phyloP scores from a whole-genome alignment of 1,140 invertebrate genomes.

The Bombyx mandarina region DNA sequence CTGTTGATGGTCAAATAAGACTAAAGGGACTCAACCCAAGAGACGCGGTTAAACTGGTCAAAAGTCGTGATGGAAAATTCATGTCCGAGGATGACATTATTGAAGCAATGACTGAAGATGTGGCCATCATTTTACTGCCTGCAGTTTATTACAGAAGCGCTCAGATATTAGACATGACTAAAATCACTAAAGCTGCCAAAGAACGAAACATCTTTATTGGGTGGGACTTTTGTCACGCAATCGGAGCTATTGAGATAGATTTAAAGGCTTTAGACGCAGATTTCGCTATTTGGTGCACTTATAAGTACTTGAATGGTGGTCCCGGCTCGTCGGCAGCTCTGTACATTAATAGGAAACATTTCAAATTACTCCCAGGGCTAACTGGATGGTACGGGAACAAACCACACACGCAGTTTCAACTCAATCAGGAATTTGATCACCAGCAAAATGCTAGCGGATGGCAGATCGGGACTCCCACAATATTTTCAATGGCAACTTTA shows the following conservation, averaged over 20 bases:
- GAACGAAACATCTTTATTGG: constrained; percentile 39
- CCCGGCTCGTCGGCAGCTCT: constrained; percentile 40
- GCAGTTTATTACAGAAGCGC: constrained; percentile 49
- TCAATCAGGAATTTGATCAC: constrained; percentile 50
- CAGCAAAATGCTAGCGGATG: constrained; percentile 40
- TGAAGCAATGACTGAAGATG: constrained; percentile 47
- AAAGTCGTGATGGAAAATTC: constrained; percentile 25
- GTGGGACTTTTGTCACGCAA: constrained; percentile 52
- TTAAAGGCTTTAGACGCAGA: constrained; percentile 41
- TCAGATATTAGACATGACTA: constrained; percentile 46
- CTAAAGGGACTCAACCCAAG: constrained; percentile 38
- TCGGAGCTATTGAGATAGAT: constrained; percentile 40
- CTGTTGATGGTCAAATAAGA: constrained; percentile 47
- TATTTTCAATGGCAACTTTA: constrained; percentile 42
- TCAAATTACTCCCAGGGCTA: constrained; percentile 33
- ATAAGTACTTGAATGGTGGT: constrained; percentile 56
- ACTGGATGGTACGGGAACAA: constrained; percentile 56
- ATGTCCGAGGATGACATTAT: constrained; percentile 45
- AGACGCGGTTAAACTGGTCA: constrained; percentile 45
- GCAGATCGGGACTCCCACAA: constrained; percentile 45
- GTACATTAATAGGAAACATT: constrained; percentile 53
- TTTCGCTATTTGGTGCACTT: constrained; percentile 58
- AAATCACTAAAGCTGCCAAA: constrained; percentile 39
- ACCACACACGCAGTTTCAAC: constrained; percentile 38
- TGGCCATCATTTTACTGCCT: constrained; percentile 39